These are phyloP conservation scores for Megalonaias nervosa DNA, from an alignment of 1,140 invertebrate genomes.

Conservation along the genomic window DNA sequence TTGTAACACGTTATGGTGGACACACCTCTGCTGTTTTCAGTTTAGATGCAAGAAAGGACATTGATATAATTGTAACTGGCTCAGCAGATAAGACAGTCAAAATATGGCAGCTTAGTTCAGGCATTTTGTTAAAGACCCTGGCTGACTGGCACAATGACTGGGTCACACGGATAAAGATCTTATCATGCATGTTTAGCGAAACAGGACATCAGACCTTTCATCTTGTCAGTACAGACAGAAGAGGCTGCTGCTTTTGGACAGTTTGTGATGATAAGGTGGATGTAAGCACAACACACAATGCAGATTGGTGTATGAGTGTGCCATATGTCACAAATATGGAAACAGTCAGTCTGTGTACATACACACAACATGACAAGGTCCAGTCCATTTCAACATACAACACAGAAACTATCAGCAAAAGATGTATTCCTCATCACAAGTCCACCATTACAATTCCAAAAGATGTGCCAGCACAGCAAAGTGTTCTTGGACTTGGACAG, in stretches of 20 bases:
- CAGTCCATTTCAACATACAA: constrained; percentile 24
- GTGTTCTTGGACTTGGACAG: constrained; percentile 29
- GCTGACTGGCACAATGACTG: constrained; percentile 37
- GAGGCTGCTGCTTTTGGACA: constrained; percentile 35
- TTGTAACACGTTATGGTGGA: constrained; percentile 46
- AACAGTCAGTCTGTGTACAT: constrained; percentile 21
- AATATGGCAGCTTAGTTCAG: constrained; percentile 48
- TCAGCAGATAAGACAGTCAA: constrained; percentile 55
- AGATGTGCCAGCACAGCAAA: constrained; percentile 26
- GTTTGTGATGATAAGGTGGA: constrained; percentile 21
- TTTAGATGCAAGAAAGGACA: constrained; percentile 86
- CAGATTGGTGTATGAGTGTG: constrained; percentile 35
- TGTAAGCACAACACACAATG: constrained; percentile 30
- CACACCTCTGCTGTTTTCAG: constrained; percentile 56
- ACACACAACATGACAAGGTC: constrained; percentile 18
- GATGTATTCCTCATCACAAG: constrained; percentile 27
- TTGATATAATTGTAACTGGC: constrained; percentile 89
- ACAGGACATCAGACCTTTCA: constrained; percentile 10
- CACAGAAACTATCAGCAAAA: constrained; percentile 21
- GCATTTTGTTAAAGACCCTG: constrained; percentile 35
- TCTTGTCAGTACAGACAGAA: constrained; percentile 24
- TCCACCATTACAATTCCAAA: constrained; percentile 11
- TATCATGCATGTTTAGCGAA: constrained; percentile 8
- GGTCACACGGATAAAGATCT: constrained; percentile 29
- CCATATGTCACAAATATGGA: not conserved